Evolutionary conservation across 2,888 invertebrate genomes (phyloP).

Genomic region (Lagria hirta): DNA sequence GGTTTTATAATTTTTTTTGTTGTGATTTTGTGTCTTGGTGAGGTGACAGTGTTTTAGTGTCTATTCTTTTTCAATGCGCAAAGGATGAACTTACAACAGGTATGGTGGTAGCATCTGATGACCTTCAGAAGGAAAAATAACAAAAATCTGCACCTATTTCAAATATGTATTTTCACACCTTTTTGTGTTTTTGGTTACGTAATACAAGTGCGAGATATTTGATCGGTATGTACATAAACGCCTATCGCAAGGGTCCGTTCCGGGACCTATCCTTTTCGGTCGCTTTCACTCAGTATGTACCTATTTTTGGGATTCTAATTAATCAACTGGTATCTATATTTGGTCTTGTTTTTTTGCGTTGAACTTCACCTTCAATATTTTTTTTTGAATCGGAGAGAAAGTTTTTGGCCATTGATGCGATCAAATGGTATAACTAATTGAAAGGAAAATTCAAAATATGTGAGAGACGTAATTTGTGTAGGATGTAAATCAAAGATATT

Average conservation of each 20-base stretch:
- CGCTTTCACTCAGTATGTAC: neutral
- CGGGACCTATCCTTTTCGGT: constrained; percentile 1
- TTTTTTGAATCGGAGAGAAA: too few relatives aligned
- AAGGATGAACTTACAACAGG: constrained; percentile 17
- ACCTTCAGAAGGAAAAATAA: too few relatives aligned
- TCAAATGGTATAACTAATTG: too few relatives aligned
- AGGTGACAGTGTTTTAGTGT: constrained; percentile 5
- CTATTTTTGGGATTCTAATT: too few relatives aligned
- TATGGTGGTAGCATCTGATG: too few relatives aligned
- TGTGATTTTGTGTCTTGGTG: neutral
- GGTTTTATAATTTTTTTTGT: neutral
- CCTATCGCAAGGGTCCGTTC: constrained; percentile 8
- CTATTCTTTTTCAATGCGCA: too few relatives aligned
- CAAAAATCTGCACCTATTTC: too few relatives aligned
- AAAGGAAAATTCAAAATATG: too few relatives aligned
- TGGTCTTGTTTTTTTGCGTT: too few relatives aligned
- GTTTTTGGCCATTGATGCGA: too few relatives aligned
- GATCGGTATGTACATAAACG: neutral
- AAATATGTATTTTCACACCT: neutral
- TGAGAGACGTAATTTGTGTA: constrained; percentile 1
- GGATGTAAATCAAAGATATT: too few relatives aligned
- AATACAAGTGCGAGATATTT: neutral
- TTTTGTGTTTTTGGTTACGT: neutral
- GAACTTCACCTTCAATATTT: constrained; percentile 1
- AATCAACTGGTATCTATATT: too few relatives aligned